A percentile compares a stretch with the other conserved stretches of the same genome.
These are phyloP conservation scores for Hemaris fuciformis DNA, from an alignment of 2,888 invertebrate genomes.

Conservation along the genomic window DNA sequence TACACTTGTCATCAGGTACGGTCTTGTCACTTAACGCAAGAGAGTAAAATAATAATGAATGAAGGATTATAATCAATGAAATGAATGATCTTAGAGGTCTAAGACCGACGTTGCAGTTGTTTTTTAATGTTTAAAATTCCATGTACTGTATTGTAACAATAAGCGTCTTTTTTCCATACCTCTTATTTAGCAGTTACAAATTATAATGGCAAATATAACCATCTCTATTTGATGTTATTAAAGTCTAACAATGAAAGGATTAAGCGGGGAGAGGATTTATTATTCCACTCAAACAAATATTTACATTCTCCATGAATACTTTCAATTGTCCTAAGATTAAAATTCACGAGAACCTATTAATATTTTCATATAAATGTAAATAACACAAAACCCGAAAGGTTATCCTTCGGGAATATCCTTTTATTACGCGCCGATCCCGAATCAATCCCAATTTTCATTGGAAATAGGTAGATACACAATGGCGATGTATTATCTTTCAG, in stretches of 20 bases:
- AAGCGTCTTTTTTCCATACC: too few species aligned
- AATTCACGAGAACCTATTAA: slow-evolving; percentile 47
- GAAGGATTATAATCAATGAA: too few species aligned
- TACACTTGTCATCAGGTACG: too few species aligned
- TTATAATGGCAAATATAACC: background rate
- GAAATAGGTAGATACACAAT: slow-evolving; percentile 14
- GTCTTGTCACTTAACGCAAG: too few species aligned
- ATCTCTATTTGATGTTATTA: background rate
- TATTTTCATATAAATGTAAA: slow-evolving; percentile 66
- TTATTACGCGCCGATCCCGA: slow-evolving; percentile 42
- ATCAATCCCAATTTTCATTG: slow-evolving; percentile 54
- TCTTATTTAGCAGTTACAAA: too few species aligned
- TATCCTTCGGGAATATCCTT: slow-evolving; percentile 48
- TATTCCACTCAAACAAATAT: slow-evolving; percentile 33
- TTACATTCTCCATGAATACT: slow-evolving; percentile 26
- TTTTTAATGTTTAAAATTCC: too few species aligned
- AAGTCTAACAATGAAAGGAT: slow-evolving; percentile 32
- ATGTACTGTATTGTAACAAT: too few species aligned
- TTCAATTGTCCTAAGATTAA: slow-evolving; percentile 36
- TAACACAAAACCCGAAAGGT: slow-evolving; percentile 41
- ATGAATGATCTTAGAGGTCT: too few species aligned
- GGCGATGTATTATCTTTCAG: slow-evolving; percentile 20
- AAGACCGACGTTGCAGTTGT: too few species aligned
- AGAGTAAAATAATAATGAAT: too few species aligned
- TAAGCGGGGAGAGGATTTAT: slow-evolving; percentile 26